Percentiles rank a stretch among this genome's conserved stretches.
Evolutionary conservation across 2,113 vertebrate species (phyloP).

Genomic region (Sphyrna mokarran): DNA sequence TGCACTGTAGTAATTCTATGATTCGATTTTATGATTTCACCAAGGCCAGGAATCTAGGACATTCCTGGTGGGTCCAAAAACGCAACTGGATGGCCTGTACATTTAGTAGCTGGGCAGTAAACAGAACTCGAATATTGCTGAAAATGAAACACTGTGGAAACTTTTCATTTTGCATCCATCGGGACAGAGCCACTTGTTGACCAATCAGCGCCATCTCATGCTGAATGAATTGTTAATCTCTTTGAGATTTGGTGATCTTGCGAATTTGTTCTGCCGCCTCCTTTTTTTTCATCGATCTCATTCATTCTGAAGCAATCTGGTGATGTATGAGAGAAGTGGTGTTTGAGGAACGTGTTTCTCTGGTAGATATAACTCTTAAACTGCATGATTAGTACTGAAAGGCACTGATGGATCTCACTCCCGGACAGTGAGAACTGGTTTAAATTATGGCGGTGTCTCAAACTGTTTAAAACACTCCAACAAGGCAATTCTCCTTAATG

Average conservation of each 20-base stretch:
- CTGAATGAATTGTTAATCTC: too few relatives aligned
- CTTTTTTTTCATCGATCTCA: neutral
- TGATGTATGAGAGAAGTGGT: neutral
- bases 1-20: too few relatives aligned
- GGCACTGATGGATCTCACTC: neutral
- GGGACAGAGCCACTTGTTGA: too few relatives aligned
- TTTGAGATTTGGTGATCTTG: too few relatives aligned
- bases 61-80: neutral
- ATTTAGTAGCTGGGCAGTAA: too few relatives aligned
- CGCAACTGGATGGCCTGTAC: neutral
- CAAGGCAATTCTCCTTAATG: neutral
- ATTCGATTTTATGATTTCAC: neutral
- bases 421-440: neutral
- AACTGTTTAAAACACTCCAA: neutral
- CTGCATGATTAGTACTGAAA: neutral
- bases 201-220: too few relatives aligned
- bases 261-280: too few relatives aligned
- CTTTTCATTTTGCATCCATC: too few relatives aligned
- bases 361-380: neutral
- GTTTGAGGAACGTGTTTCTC: neutral
- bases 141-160: too few relatives aligned
- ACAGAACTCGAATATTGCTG: too few relatives aligned
- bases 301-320: neutral
- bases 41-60: neutral
- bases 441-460: slow-evolving; percentile 15